Base-by-base conservation (phyloP, 2,888 invertebrate species). In the Drosophila vallismaia region DNA sequence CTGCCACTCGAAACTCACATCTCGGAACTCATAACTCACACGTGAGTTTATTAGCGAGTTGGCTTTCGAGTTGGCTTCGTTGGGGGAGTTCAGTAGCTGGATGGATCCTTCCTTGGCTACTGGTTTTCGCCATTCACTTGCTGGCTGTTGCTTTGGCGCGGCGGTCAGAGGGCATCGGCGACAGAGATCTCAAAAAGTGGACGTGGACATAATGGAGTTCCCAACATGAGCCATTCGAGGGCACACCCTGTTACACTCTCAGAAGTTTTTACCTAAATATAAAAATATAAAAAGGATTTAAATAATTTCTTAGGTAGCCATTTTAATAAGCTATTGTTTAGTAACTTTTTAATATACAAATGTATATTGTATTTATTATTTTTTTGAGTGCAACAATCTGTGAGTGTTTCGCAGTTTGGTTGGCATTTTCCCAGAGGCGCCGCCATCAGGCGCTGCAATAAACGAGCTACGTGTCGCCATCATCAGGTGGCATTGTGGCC, bases 401-500 rank as follows among this genome's bases (percentile, higher is more conserved):
- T 3, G 4, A 40, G 36, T 8, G 33, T 29, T 29, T n/a, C 8
- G 12, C 28, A 4, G 57, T 4, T 12, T 12, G 51, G 36, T 46
- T 38, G 50, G 46, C 50, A 79, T 67, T 85, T 79, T 68, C 66
- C 62, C 76, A 77, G 62, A 77, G 86, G 83, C 81, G 81, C 74
- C 77, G 66, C 38, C 74, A 45, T 53, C 29, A 68, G 80, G 80
- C 80, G 80, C 80, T 80, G 77, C 78, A 53, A 53, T 62, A 73
- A 86, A 86, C 71, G 84, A 80, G 77, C 70, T 86, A 83, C 82
- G 84, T 86, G 82, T 77, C 84, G 77, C 74, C 36, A 36, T 36
- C 80, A 71, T 80, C 82, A 82, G 82, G 86, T 83, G 82, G 86
- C 73, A 33, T 71, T 55, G 59, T 63, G 36, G 12, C 31, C 28